phyloP scores from a whole-genome alignment of 2,888 invertebrate species.

The Nebria brevicollis region DNA sequence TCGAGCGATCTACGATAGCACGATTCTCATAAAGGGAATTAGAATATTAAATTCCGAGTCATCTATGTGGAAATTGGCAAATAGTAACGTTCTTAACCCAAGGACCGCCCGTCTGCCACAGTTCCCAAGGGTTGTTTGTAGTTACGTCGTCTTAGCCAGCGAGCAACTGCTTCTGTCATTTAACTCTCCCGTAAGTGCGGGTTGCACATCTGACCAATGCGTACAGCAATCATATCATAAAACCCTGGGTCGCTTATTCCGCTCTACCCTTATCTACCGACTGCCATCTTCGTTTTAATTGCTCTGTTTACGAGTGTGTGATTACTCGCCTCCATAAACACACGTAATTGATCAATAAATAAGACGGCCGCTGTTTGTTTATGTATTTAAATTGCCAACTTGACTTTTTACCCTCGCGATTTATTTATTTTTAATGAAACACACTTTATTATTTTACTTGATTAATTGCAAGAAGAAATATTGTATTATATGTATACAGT shows the following conservation, averaged over 20 bases:
- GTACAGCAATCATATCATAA: not conserved
- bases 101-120: conserved; percentile 6
- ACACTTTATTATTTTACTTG: not conserved
- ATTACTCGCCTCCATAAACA: conserved; percentile 10
- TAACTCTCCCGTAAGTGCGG: not conserved
- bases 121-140: conserved; percentile 9
- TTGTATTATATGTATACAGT: too few species aligned
- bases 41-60: not conserved
- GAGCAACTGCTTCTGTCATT: not conserved
- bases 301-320: conserved; percentile 8
- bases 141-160: not conserved
- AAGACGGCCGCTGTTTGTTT: not conserved
- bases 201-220: not conserved
- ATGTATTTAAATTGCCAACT: not conserved
- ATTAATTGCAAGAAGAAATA: not conserved
- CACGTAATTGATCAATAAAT: conserved; percentile 8
- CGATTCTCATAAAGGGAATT: not conserved
- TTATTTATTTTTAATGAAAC: not conserved
- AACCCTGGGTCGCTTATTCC: not conserved
- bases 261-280: not conserved
- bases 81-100: conserved; percentile 2
- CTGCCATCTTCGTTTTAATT: conserved; percentile 4
- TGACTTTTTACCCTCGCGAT: not conserved
- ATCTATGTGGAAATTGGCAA: conserved; percentile 5
- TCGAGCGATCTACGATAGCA: too few species aligned